Evolutionary conservation across 2,888 invertebrate species (phyloP).

Genomic region (Scaptomyza tumidula): DNA sequence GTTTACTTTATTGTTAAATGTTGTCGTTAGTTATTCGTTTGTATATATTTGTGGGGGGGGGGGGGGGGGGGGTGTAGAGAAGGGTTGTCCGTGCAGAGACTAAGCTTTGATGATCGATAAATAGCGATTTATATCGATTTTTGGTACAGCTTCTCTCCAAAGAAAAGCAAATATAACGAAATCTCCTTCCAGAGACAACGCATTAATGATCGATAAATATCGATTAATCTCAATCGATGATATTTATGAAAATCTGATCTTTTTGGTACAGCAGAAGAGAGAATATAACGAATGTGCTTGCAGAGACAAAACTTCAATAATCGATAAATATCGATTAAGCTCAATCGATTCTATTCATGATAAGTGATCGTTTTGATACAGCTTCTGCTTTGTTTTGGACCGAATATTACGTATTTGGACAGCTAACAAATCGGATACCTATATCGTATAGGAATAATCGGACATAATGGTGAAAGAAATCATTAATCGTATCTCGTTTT

Average conservation of each 20-base stretch:
- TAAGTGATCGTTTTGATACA: background rate
- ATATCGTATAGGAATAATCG: constrained; percentile 1
- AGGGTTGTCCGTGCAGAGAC: too few species aligned
- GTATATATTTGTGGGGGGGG: background rate
- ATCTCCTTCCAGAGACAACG: too few species aligned
- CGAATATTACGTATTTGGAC: background rate
- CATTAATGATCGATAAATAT: background rate
- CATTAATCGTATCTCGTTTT: background rate
- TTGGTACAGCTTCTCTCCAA: too few species aligned
- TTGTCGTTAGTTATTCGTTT: constrained; percentile 22
- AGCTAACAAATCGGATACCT: background rate
- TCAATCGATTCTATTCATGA: background rate
- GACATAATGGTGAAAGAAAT: background rate
- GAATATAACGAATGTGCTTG: background rate
- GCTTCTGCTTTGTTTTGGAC: background rate
- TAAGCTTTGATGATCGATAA: background rate
- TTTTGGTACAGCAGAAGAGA: too few species aligned
- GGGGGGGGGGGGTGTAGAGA: background rate
- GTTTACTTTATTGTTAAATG: constrained; percentile 37
- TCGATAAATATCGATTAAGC: background rate
- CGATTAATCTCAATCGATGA: background rate
- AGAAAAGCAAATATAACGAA: too few species aligned
- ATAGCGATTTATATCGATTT: background rate
- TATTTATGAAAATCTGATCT: background rate
- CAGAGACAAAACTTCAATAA: background rate